Base-by-base conservation (phyloP, 2,888 invertebrate genomes). In the Agrotis puta region DNA sequence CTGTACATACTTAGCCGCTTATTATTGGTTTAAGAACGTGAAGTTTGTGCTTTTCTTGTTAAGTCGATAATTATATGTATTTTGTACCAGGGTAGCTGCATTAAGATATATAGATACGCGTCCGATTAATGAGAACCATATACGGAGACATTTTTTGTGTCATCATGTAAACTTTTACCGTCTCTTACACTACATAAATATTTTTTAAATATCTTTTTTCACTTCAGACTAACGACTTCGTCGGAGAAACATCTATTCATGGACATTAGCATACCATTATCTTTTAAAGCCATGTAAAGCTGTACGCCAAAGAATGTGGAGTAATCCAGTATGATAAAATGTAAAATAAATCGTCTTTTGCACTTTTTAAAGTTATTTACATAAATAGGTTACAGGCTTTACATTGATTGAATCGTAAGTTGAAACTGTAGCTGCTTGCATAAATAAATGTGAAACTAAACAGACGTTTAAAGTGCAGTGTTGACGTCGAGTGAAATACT, bases 181-280 rank as follows among this genome's bases (percentile, higher is more conserved):
- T 62, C 68, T 68, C 68, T 68, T 72, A 74, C 83, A 69, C 70
- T 54, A 64, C 82, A 76, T 83, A 82, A 82, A 81, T 70, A 74
- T 64, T 64, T 82, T 82, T 83, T 84, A 74, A 81, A 75, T 79
- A 77, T 79, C 58, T 83, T 81, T 84, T 85, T 89, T 83, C 66
- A 85, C 87, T 89, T 88, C 79, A 77, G 78, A 86, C 82, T 87
- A 87, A 87, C 86, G 86, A 85, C 87, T 83, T 84, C 81, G 74
- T 79, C 83, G 81, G 77, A 85, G 80, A 83, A 86, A 84, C 87
- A 81, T 88, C 88, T 89, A 88, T 91, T 88, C 87, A 81, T 70
- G 79, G 78, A 82, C 90, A 91, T 93, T 93, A 92, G 86, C 92
- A 92, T 92, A 89, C 85, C 88, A 93, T 93, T 93, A 92, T 89